These are phyloP conservation scores for Hoplostethus atlanticus DNA, from an alignment of 2,797 vertebrate species.

Conservation along the genomic window DNA sequence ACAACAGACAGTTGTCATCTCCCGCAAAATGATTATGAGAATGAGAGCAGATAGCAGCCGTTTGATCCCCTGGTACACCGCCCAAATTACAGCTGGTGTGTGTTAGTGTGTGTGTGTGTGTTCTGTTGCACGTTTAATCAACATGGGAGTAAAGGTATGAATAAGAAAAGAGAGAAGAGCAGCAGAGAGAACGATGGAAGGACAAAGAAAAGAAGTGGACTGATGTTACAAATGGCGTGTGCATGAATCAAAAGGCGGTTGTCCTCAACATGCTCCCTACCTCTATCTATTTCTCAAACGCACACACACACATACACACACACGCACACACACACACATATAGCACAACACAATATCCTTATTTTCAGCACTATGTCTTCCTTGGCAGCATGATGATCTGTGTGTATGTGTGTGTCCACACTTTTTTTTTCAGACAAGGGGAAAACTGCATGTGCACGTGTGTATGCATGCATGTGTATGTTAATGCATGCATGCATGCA, in stretches of 20 bases:
- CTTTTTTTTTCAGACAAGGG: too few relatives aligned
- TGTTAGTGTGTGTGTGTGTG: conserved; percentile 3
- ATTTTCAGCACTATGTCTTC: neutral
- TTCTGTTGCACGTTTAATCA: conserved; percentile 10
- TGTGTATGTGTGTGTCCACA: conserved; percentile 15
- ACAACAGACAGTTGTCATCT: conserved; percentile 68
- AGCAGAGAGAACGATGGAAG: neutral
- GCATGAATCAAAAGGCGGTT: conserved; percentile 53
- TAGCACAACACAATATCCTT: conserved; percentile 26
- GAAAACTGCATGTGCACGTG: too few relatives aligned
- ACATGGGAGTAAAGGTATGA: conserved; percentile 4
- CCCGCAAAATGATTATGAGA: conserved; percentile 67
- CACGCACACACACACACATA: conserved; percentile 4
- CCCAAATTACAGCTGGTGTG: conserved; percentile 17
- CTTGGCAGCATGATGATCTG: conserved; percentile 33
- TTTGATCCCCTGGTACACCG: conserved; percentile 54
- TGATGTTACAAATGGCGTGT: conserved; percentile 41
- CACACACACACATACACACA: conserved; percentile 14
- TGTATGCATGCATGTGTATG: conserved; percentile 11
- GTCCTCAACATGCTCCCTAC: neutral
- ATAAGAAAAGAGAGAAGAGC: neutral
- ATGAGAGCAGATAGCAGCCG: conserved; percentile 61
- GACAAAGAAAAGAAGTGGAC: neutral
- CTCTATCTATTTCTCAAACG: conserved; percentile 12
- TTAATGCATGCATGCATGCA: neutral